A percentile compares a stretch with the other conserved stretches of the same genome.
These are phyloP conservation scores for Probaryconus sp. DNA, from an alignment of 1,140 invertebrate genomes.

Conservation along the genomic window DNA sequence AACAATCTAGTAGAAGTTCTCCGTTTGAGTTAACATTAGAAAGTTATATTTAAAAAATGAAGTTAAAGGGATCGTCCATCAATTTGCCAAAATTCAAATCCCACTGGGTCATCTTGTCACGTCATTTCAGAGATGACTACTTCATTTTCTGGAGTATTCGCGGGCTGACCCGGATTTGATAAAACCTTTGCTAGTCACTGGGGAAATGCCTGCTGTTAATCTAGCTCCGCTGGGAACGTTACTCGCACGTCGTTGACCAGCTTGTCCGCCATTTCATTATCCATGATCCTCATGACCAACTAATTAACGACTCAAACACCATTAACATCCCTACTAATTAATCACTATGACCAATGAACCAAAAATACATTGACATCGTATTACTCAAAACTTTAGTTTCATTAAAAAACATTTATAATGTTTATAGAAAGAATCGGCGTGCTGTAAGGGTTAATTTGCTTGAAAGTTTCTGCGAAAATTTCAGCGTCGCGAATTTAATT, in stretches of 20 bases:
- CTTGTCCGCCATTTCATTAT: conserved; percentile 31
- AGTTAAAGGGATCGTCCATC: no score
- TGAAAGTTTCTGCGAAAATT: conserved; percentile 16
- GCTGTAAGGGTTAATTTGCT: conserved; percentile 19
- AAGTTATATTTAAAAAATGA: no score
- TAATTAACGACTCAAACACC: conserved; percentile 37
- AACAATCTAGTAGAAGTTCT: no score
- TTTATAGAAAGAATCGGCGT: background rate
- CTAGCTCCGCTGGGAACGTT: conserved; percentile 15
- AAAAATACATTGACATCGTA: background rate
- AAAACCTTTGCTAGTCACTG: conserved; percentile 52
- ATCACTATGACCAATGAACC: no score
- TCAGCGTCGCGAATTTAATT: conserved; percentile 26
- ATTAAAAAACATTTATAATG: conserved; percentile 8
- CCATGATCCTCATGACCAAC: conserved; percentile 30
- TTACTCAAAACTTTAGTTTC: conserved; percentile 1
- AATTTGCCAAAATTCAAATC: conserved; percentile 40
- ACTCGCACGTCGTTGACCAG: conserved; percentile 24
- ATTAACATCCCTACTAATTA: conserved; percentile 23
- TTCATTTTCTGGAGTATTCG: conserved; percentile 41
- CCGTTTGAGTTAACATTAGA: no score
- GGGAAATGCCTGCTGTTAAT: conserved; percentile 47
- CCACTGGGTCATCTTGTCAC: conserved; percentile 41
- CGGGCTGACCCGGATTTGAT: conserved; percentile 41
- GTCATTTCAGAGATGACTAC: conserved; percentile 46